phyloP scores from a whole-genome alignment of 2,888 invertebrate species.

The Theretra japonica region DNA sequence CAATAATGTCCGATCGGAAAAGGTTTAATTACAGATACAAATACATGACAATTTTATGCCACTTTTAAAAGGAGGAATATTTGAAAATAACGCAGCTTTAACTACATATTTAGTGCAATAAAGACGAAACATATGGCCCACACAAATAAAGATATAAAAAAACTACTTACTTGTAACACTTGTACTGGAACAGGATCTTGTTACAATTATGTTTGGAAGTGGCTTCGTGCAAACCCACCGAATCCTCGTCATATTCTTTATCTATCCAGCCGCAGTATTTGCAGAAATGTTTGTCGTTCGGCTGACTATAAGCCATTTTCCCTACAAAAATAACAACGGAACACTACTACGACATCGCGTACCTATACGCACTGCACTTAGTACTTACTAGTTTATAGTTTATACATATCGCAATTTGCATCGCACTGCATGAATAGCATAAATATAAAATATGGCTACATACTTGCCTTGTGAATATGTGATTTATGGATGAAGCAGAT shows the following conservation, averaged over 20 bases:
- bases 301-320: constrained; percentile 9
- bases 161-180: constrained; percentile 62
- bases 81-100: background rate
- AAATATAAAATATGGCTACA: background rate
- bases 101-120: background rate
- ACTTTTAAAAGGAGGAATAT: too few relatives aligned
- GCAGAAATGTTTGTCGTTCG: constrained; percentile 46
- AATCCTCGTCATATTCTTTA: constrained; percentile 58
- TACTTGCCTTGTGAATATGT: background rate
- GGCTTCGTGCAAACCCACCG: constrained; percentile 46
- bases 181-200: constrained; percentile 56
- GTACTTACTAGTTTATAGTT: background rate
- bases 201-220: constrained; percentile 62
- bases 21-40: too few relatives aligned
- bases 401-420: background rate
- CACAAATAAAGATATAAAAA: too few relatives aligned
- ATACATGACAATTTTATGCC: too few relatives aligned
- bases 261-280: constrained; percentile 61
- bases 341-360: background rate
- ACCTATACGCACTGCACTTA: background rate
- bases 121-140: background rate
- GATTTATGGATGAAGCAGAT: too few relatives aligned
- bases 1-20: too few relatives aligned
- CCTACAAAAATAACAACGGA: background rate
- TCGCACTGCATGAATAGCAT: background rate